phyloP scores from a whole-genome alignment of 2,888 invertebrate genomes.

The Andrena bucephala region DNA sequence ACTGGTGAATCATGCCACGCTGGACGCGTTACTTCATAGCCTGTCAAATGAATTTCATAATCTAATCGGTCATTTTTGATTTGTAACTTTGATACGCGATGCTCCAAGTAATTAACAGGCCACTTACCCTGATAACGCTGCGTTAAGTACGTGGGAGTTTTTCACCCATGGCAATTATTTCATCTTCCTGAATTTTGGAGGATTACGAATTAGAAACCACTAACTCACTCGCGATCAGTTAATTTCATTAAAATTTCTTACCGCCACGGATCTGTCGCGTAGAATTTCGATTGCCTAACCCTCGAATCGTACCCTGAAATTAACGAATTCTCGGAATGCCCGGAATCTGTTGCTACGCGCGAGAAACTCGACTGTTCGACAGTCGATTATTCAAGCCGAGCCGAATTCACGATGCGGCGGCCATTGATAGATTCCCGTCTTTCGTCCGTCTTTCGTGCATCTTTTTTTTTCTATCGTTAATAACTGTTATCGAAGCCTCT shows the following conservation, averaged over 20 bases:
- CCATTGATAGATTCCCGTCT: constrained; percentile 22
- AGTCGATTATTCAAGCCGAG: constrained; percentile 36
- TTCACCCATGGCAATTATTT: too few relatives aligned
- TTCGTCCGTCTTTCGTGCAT: background rate
- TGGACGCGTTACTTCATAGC: constrained; percentile 13
- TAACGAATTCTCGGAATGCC: background rate
- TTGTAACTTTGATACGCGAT: background rate
- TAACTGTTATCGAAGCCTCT: background rate
- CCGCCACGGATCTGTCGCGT: too few relatives aligned
- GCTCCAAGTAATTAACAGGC: constrained; percentile 11
- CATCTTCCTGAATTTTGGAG: too few relatives aligned
- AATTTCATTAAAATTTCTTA: too few relatives aligned
- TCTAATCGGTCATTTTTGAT: constrained; percentile 6
- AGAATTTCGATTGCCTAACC: too few relatives aligned
- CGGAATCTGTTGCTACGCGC: background rate
- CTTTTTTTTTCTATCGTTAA: background rate
- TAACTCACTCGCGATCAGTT: too few relatives aligned
- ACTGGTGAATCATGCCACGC: constrained; percentile 34
- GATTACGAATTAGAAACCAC: too few relatives aligned
- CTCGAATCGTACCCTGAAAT: too few relatives aligned
- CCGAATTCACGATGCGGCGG: background rate
- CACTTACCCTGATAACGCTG: too few relatives aligned
- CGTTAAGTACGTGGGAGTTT: too few relatives aligned
- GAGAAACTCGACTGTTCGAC: constrained; percentile 18
- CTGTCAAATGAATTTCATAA: constrained; percentile 17